phyloP scores from a whole-genome alignment of 2,113 vertebrate genomes.

The Amblyornis subalaris region DNA sequence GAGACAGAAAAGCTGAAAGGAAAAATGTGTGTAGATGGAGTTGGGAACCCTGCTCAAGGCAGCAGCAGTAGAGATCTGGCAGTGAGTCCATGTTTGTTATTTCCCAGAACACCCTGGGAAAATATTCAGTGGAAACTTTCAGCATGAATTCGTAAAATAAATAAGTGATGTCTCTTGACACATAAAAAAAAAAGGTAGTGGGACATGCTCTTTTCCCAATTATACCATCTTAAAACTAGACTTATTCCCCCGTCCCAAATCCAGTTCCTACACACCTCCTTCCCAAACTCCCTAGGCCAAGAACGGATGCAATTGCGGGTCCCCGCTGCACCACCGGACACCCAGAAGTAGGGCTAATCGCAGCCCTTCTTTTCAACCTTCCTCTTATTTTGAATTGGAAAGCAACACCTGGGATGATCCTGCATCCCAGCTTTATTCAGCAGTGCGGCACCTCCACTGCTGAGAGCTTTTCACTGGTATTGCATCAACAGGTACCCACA shows the following conservation, averaged over 20 bases:
- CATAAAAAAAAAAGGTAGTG: not conserved
- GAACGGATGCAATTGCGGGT: not conserved
- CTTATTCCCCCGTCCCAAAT: not conserved
- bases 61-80: not conserved
- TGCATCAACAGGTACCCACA: not conserved
- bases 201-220: not conserved
- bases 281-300: not conserved
- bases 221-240: not conserved
- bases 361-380: not conserved
- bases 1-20: not conserved
- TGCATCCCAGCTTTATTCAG: not conserved
- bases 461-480: accelerated
- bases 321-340: accelerated
- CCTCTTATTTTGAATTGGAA: not conserved
- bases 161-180: not conserved
- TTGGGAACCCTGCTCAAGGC: not conserved
- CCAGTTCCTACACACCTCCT: not conserved
- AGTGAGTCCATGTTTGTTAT: not conserved
- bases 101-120: not conserved
- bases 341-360: not conserved
- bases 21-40: not conserved
- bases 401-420: not conserved
- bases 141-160: not conserved
- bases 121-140: not conserved
- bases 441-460: not conserved